A percentile compares a stretch with the other conserved stretches of the same genome.
Evolutionary conservation across 2,113 vertebrate genomes (phyloP).

Genomic region (Nanorana parkeri): DNA sequence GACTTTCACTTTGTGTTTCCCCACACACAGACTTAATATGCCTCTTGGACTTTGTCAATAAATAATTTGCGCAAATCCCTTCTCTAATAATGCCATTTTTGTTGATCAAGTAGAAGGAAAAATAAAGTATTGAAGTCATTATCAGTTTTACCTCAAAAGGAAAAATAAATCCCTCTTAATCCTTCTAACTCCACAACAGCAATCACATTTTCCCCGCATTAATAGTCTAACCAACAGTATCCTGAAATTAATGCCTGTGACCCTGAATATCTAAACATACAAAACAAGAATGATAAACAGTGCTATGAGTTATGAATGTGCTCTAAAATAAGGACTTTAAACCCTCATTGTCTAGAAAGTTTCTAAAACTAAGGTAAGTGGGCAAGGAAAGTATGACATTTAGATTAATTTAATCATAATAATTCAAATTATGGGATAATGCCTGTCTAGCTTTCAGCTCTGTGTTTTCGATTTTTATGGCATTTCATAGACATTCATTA

Average conservation of each 20-base stretch:
- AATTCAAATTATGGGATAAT: neutral
- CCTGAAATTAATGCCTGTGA: slow-evolving; percentile 32
- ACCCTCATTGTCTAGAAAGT: too few species aligned
- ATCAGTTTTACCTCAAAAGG: slow-evolving; percentile 42
- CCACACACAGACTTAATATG: slow-evolving; percentile 28
- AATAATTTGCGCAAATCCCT: slow-evolving; percentile 44
- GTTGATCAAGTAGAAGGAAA: slow-evolving; percentile 41
- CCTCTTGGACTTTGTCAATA: slow-evolving; percentile 39
- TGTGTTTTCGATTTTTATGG: too few species aligned
- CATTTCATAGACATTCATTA: too few species aligned
- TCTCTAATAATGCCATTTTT: slow-evolving; percentile 44
- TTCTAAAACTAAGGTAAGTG: too few species aligned
- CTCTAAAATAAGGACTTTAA: too few species aligned
- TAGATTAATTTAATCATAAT: neutral
- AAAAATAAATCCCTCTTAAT: slow-evolving; percentile 42
- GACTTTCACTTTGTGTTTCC: slow-evolving; percentile 16
- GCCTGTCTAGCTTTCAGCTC: too few species aligned
- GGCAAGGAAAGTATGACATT: neutral
- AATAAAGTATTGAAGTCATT: slow-evolving; percentile 43
- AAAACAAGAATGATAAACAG: slow-evolving; percentile 5
- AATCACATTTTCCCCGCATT: slow-evolving; percentile 32
- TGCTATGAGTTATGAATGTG: neutral
- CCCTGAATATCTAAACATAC: slow-evolving; percentile 14
- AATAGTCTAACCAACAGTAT: slow-evolving; percentile 23
- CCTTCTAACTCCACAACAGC: slow-evolving; percentile 23